A percentile compares a stretch with the other conserved stretches of the same genome.
These are phyloP conservation scores for Bovichtus diacanthus DNA, from an alignment of 2,797 vertebrate species.

Conservation along the genomic window DNA sequence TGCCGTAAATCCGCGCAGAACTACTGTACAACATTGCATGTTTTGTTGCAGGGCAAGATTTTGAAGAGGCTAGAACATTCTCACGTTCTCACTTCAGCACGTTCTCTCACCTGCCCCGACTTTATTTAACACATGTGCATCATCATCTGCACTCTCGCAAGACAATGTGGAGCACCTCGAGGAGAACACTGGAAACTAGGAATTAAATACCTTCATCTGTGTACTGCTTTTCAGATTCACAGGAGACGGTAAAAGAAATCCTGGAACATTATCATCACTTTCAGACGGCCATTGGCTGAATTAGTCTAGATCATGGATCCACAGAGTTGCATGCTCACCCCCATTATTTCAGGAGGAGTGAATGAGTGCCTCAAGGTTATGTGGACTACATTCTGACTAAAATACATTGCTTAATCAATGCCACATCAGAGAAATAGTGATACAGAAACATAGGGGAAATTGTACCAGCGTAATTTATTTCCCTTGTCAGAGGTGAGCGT, in stretches of 20 bases:
- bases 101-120: slow-evolving; percentile 7
- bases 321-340: neutral
- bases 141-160: neutral
- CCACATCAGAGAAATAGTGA: neutral
- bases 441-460: neutral
- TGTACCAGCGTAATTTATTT: too few relatives aligned
- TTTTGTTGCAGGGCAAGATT: neutral
- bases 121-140: slow-evolving; percentile 35
- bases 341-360: neutral
- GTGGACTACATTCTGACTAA: neutral
- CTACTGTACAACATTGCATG: too few relatives aligned
- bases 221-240: neutral
- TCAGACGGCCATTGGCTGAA: neutral
- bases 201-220: neutral
- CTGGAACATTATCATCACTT: neutral
- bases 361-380: neutral
- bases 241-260: neutral
- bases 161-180: neutral
- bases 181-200: neutral
- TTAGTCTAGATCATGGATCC: neutral
- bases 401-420: neutral
- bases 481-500: neutral
- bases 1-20: too few relatives aligned
- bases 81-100: neutral
- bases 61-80: too few relatives aligned